A percentile compares a stretch with the other conserved stretches of the same genome.
These are phyloP conservation scores for Anisognathus igniventris DNA, from an alignment of 2,797 vertebrate species.

Conservation along the genomic window DNA sequence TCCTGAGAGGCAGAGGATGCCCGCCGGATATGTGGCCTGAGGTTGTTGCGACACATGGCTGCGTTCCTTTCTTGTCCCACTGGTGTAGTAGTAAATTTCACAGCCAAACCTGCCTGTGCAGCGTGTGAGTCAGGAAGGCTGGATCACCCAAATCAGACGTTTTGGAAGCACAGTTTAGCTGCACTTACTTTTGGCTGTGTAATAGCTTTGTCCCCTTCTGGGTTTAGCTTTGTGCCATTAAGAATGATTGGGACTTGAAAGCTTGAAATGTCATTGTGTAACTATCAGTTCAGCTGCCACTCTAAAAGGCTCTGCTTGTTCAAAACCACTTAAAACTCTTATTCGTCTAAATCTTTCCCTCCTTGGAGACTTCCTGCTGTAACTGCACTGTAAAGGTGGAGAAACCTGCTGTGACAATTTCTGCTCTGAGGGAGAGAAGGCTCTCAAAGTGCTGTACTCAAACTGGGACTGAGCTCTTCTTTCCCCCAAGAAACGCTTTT, in stretches of 20 bases:
- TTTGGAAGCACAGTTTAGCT: conserved; percentile 13
- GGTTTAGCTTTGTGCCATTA: conserved; percentile 24
- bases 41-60: background rate
- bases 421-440: background rate
- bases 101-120: background rate
- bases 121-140: background rate
- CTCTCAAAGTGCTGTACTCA: background rate
- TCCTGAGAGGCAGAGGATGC: background rate
- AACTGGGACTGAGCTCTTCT: background rate
- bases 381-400: background rate
- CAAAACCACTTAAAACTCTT: conserved; percentile 24
- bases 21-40: background rate
- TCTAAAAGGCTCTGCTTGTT: conserved; percentile 6
- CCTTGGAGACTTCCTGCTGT: background rate
- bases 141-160: background rate
- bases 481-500: background rate
- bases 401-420: background rate
- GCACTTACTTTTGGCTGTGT: background rate
- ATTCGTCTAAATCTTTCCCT: conserved; percentile 8
- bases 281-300: conserved; percentile 5
- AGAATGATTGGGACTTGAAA: conserved; percentile 5
- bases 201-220: conserved; percentile 28
- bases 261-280: conserved; percentile 8
- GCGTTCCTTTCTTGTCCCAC: background rate
- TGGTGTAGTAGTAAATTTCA: background rate